Evolutionary conservation across 2,797 vertebrate genomes (phyloP).

Genomic region (Aeoliscus strigatus): DNA sequence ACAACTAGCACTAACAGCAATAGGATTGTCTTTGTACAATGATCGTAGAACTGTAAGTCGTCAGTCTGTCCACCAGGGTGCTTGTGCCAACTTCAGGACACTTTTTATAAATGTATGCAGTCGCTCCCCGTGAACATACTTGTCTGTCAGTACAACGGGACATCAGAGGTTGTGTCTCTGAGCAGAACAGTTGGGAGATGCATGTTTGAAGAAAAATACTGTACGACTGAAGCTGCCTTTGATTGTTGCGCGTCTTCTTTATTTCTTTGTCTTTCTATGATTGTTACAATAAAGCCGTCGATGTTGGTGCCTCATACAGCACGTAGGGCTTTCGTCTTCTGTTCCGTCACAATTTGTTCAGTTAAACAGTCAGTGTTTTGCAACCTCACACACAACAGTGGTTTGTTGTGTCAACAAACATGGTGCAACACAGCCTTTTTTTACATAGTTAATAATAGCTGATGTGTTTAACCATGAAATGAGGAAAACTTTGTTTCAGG

Average conservation of each 20-base stretch:
- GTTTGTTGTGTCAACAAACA: not conserved
- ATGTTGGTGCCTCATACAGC: slow-evolving; percentile 8
- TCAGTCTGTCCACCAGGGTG: slow-evolving; percentile 1
- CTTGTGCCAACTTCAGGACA: slow-evolving; percentile 13
- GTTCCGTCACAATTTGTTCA: too few relatives aligned
- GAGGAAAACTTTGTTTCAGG: too few relatives aligned
- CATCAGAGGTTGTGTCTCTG: too few relatives aligned
- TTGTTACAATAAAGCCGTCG: slow-evolving; percentile 29
- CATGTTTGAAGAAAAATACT: too few relatives aligned
- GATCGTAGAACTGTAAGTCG: slow-evolving; percentile 6
- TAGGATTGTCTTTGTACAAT: slow-evolving; percentile 25
- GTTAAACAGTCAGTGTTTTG: too few relatives aligned
- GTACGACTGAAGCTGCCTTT: too few relatives aligned
- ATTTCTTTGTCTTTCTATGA: slow-evolving; percentile 17
- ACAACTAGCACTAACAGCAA: slow-evolving; percentile 43
- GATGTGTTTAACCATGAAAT: too few relatives aligned
- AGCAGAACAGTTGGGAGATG: not conserved
- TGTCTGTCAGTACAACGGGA: too few relatives aligned
- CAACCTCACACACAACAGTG: too few relatives aligned
- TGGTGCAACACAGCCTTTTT: not conserved
- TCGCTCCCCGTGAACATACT: too few relatives aligned
- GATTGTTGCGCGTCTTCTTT: slow-evolving; percentile 11
- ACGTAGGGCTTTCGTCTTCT: not conserved
- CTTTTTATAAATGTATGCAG: slow-evolving; percentile 19
- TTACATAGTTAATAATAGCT: too few relatives aligned